Evolutionary conservation across 2,113 vertebrate genomes (phyloP), one percentile per base, ranked within the genome.

Genomic region (Chinchilla lanigera): DNA sequence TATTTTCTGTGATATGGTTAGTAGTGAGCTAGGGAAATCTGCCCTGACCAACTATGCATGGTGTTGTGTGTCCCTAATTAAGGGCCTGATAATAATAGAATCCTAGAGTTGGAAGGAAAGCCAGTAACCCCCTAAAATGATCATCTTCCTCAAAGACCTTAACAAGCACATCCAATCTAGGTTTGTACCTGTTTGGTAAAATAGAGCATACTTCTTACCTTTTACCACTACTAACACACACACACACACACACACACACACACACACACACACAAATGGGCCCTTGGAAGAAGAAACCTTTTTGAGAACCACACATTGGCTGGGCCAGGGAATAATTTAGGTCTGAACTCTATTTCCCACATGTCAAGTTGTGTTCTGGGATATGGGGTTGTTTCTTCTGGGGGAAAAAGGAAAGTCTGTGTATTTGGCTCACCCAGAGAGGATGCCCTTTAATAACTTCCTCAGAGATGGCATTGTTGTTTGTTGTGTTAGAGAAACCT

Each of bases 1-100:
- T 78, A 93, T 80, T 67, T 95, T 78, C 73, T 33, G 93, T 89
- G 28, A 13, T 61, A 84, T n/a, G 47, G 12, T 83, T 96, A 69
- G 26, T 52, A 89, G 71, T 83, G 90, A 95, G 41, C 8, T 84
- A 56, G 19, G 26, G 75, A 88, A 91, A 84, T 89, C 10, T 38
- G 10, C 22, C 38, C 54, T 93, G 60, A 58, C 19, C 17, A 83
- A 91, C 69, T 7, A 78, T 10, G 75, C 11, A 81, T 82, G 20
- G 65, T 78, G 9, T 4, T 8, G 0, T 65, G 4, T 75, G 81
- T 94, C 33, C 56, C 75, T 83, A 94, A 83, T 69, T 85, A 85
- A 92, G 41, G 52, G 28, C 44, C 30, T 86, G 47, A 73, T 50
- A 82, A 88, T 56, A 88, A 91, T 4, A 89, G 77, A 86, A 88